These are phyloP conservation scores for Phallusia fumigata DNA, from an alignment of 23 tunicate genomes.

Conservation along the genomic window DNA sequence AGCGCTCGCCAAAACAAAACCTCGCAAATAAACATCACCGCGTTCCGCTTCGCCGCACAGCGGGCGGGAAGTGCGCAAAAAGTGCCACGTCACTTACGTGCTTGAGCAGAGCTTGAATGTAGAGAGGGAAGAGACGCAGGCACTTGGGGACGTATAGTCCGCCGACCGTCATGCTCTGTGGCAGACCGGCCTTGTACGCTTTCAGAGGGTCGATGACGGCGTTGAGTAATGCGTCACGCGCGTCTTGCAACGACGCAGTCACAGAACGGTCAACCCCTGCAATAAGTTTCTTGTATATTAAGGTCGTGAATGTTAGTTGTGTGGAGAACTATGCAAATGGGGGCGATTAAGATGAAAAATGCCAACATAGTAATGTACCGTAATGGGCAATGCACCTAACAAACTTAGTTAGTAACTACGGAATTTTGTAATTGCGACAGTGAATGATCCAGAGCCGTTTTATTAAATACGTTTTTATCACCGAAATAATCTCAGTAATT, in stretches of 20 bases:
- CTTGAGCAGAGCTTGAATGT: slow-evolving; percentile 81
- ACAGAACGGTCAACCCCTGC: slow-evolving; percentile 91
- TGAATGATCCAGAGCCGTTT: no score
- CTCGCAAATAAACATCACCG: not conserved
- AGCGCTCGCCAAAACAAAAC: no score
- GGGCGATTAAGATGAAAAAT: no score
- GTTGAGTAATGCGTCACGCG: slow-evolving; percentile 89
- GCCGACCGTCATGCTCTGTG: slow-evolving; percentile 46
- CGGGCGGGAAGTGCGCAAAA: not conserved
- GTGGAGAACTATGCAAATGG: not conserved
- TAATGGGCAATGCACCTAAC: no score
- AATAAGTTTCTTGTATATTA: not conserved
- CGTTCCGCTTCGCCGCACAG: not conserved
- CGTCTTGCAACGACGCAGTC: slow-evolving; percentile 71
- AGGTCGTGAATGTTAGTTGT: not conserved
- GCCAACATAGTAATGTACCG: no score
- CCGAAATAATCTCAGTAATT: no score
- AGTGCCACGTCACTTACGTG: slow-evolving; percentile 58
- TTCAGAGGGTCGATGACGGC: slow-evolving; percentile 85
- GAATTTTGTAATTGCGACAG: no score
- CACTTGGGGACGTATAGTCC: slow-evolving; percentile 74
- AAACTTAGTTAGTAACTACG: no score
- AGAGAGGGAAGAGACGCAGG: slow-evolving; percentile 72
- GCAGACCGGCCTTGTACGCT: slow-evolving; percentile 66
- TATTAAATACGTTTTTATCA: no score